Evolutionary conservation across 2,888 invertebrate species (phyloP).

Genomic region (Patella caerulea): DNA sequence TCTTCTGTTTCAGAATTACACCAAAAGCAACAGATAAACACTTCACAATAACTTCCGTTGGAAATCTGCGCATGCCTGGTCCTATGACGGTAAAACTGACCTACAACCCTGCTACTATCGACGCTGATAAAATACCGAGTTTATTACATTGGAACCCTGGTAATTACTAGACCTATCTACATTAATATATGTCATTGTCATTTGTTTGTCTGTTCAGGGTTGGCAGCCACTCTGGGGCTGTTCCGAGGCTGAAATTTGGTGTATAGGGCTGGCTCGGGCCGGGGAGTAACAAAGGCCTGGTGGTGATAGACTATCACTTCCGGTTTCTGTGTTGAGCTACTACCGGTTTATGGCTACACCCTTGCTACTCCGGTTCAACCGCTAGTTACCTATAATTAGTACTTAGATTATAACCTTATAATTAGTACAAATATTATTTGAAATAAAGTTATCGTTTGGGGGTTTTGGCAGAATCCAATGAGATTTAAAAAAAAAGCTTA

Average conservation of each 20-base stretch:
- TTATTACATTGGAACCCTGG: conserved; percentile 35
- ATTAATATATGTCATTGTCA: no score
- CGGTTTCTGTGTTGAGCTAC: not conserved
- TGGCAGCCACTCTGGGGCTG: not conserved
- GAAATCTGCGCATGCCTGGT: conserved; percentile 30
- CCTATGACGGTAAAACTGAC: conserved; percentile 26
- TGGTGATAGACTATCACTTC: no score
- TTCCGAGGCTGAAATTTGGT: no score
- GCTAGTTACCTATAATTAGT: no score
- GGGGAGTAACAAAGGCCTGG: no score
- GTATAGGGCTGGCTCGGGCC: no score
- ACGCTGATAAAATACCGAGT: conserved; percentile 15
- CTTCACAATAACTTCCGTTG: conserved; percentile 31
- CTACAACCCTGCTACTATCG: conserved; percentile 13
- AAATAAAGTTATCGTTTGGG: no score
- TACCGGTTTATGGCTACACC: not conserved
- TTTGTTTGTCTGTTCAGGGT: not conserved
- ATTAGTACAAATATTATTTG: no score
- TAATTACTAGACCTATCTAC: not conserved
- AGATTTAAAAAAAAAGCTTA: no score
- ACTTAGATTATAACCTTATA: no score
- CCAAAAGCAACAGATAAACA: conserved; percentile 12
- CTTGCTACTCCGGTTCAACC: no score
- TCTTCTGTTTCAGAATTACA: conserved; percentile 11
- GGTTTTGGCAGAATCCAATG: no score